Evolutionary conservation across 2,797 vertebrate species (phyloP).

Genomic region (Mastacembelus armatus): DNA sequence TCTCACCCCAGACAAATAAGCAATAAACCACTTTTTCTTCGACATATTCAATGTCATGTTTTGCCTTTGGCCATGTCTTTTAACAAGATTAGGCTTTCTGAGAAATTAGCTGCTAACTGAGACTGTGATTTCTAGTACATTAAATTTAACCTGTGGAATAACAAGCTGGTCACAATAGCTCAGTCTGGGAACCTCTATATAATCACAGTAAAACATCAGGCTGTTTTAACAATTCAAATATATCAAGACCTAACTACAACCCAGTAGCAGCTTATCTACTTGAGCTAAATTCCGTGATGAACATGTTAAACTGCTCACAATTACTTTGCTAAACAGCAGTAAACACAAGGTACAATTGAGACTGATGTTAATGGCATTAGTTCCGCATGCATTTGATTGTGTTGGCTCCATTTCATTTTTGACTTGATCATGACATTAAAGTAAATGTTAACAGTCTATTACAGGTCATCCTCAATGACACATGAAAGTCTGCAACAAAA

Average conservation of each 20-base stretch:
- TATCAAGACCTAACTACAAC: background rate
- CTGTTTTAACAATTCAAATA: too few relatives aligned
- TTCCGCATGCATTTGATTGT: background rate
- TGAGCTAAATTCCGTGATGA: background rate
- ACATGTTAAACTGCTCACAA: background rate
- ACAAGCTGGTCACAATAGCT: background rate
- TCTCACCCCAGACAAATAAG: constrained; percentile 40
- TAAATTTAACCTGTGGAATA: background rate
- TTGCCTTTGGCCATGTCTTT: constrained; percentile 9
- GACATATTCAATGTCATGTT: too few relatives aligned
- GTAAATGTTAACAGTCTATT: too few relatives aligned
- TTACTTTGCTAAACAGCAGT: background rate
- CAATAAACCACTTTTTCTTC: too few relatives aligned
- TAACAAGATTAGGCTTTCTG: background rate
- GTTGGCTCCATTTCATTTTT: too few relatives aligned
- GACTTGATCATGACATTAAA: background rate
- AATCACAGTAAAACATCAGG: too few relatives aligned
- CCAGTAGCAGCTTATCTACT: background rate
- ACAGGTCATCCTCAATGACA: background rate
- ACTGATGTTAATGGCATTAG: background rate
- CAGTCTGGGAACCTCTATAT: background rate
- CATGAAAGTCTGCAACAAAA: background rate
- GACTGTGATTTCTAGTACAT: background rate
- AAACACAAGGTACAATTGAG: background rate
- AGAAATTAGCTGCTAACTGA: background rate